Evolutionary conservation across 2,888 invertebrate genomes (phyloP).

Genomic region (Drosophila putrida): DNA sequence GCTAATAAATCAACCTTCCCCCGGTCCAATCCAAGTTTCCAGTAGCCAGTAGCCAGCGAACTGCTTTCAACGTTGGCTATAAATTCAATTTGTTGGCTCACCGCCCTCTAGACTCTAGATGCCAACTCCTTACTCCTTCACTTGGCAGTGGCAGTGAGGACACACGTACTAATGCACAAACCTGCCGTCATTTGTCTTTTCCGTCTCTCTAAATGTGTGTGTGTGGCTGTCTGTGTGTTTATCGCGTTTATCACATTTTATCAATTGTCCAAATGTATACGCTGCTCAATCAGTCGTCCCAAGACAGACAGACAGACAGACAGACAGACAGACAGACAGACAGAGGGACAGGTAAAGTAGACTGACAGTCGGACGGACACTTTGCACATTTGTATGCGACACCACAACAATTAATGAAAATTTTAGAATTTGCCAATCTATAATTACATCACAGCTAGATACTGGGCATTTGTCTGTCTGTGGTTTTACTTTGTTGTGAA

Average conservation of each 20-base stretch:
- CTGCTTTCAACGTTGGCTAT: constrained; percentile 65
- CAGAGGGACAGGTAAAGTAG: too few relatives aligned
- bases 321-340: constrained; percentile 10
- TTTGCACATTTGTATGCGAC: constrained; percentile 52
- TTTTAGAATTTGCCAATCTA: constrained; percentile 81
- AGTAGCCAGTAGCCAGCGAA: constrained; percentile 27
- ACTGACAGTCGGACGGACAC: constrained; percentile 9
- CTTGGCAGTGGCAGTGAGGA: constrained; percentile 32
- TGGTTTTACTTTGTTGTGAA: constrained; percentile 61
- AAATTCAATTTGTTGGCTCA: constrained; percentile 75
- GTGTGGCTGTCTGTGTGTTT: constrained; percentile 7
- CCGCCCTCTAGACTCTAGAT: constrained; percentile 25
- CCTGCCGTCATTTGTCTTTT: constrained; percentile 74
- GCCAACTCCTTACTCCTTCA: constrained; percentile 17
- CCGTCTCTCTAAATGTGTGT: constrained; percentile 10
- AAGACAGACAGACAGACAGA: constrained; percentile 7
- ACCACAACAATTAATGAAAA: constrained; percentile 80
- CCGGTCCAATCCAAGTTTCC: background rate
- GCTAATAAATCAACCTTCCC: constrained; percentile 67
- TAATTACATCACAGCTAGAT: constrained; percentile 76
- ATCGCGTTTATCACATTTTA: constrained; percentile 75
- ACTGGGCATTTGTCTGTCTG: constrained; percentile 26
- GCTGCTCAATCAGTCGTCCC: constrained; percentile 70
- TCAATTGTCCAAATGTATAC: constrained; percentile 77
- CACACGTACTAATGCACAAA: constrained; percentile 66